A percentile compares a stretch with the other conserved stretches of the same genome.
Evolutionary conservation across 1,140 invertebrate species (phyloP).

Genomic region (Apis dorsata): DNA sequence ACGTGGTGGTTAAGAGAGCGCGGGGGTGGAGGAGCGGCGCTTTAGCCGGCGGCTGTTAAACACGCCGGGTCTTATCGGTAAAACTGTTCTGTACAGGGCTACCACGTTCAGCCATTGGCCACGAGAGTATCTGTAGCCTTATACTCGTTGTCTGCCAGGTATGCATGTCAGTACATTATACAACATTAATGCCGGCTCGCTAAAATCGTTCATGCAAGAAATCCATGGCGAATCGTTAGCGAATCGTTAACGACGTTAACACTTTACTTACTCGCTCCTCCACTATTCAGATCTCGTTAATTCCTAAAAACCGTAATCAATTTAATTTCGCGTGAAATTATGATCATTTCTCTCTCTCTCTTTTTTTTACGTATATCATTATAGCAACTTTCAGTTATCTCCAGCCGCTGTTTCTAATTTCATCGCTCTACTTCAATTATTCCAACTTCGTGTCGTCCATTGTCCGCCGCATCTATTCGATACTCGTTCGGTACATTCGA

Average conservation of each 20-base stretch:
- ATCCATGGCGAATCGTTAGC: neutral
- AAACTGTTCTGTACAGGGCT: conserved; percentile 75
- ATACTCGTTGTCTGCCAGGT: conserved; percentile 64
- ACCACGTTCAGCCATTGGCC: conserved; percentile 71
- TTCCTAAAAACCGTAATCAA: no score
- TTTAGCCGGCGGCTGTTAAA: conserved; percentile 77
- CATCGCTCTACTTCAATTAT: neutral
- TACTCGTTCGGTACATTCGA: conserved; percentile 22
- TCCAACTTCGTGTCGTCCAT: neutral
- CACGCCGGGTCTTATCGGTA: conserved; percentile 76
- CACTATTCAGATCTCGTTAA: neutral
- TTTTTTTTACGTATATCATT: no score
- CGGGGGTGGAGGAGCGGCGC: conserved; percentile 60
- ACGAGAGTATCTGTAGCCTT: conserved; percentile 66
- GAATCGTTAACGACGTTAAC: neutral
- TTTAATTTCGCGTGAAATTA: no score
- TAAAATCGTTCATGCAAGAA: conserved; percentile 59
- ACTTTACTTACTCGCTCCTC: neutral
- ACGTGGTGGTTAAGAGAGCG: conserved; percentile 53
- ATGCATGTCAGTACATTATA: conserved; percentile 65
- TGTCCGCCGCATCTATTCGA: conserved; percentile 27
- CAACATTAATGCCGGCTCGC: conserved; percentile 58
- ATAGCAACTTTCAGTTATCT: no score
- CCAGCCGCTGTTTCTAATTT: neutral
- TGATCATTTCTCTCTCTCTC: no score